phyloP scores from a whole-genome alignment of 2,113 vertebrate genomes.

The Bombycilla garrulus region DNA sequence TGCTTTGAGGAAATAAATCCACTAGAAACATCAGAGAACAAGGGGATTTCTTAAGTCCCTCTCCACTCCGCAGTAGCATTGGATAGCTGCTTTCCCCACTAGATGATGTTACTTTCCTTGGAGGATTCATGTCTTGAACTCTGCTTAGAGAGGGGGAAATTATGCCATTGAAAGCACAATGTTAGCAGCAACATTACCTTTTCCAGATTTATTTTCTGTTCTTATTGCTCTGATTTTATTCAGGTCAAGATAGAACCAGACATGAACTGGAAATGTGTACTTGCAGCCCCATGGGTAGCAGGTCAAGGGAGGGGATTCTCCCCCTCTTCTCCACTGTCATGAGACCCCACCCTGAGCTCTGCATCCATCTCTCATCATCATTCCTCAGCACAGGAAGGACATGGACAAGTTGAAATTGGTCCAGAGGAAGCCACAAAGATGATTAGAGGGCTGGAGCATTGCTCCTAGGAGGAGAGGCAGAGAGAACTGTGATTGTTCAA shows the following conservation, averaged over 20 bases:
- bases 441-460: not conserved
- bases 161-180: not conserved
- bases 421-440: not conserved
- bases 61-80: not conserved
- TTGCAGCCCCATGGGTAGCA: not conserved
- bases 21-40: not conserved
- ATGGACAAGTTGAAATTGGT: not conserved
- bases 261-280: not conserved
- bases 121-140: not conserved
- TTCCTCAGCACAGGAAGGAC: not conserved
- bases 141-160: not conserved
- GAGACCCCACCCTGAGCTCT: not conserved
- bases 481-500: not conserved
- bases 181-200: fast-evolving
- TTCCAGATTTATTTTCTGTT: not conserved
- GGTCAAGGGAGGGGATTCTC: not conserved
- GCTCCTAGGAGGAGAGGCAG: not conserved
- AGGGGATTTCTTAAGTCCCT: not conserved
- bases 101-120: not conserved
- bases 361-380: not conserved
- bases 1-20: not conserved
- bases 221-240: not conserved
- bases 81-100: not conserved
- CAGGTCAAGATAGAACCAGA: not conserved
- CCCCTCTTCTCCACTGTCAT: not conserved